Evolutionary conservation across 2,888 invertebrate genomes (phyloP), one percentile per base, ranked within the genome.

Genomic region (Plebejus anna): DNA sequence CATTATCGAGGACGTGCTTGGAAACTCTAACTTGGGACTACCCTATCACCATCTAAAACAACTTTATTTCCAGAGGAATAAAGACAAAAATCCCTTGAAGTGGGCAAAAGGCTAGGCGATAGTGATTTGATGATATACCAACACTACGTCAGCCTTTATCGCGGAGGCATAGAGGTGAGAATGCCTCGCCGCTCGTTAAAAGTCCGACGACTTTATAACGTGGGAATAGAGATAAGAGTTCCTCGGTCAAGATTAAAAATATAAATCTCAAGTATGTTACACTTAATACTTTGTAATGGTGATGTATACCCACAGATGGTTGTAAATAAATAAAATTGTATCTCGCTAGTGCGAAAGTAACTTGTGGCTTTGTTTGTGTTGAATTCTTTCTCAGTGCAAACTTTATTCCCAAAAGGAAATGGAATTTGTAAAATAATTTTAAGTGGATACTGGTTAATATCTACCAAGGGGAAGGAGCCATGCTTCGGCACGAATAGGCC

Each of bases 1-100:
- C 73, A 73, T 73, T 73, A 73, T 51, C 73, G 55, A 16, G 73
- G 28, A 32, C 73, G 73, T 73, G 73, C 73, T 73, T 55, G 22
- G 73, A 73, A 73, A 55, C 0, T 47, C 13, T 73, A 73, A 73
- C 32, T 32, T 16, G 4, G 4, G 13, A 16, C 13, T 13, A 66
- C 66, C 4, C 61, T 22, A 28, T 11, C 28, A 61, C 61, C 9
- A 11, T 3, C 28, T 61, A 7, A 9, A 61, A 11, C 4, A 9
- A 32, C 32, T 32, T 6, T 66, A 28, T 28, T 61, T 16, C 66
- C 36, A 13, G 0, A 16, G 16, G 16, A 66, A 66, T 66, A 66
- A 28, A 66, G 66, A 13, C 32, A 13, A 32, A 66, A 16, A 16
- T 66, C 32, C 32, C 16, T 32, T 36, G 11, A 28, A 61, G 28